phyloP scores from a whole-genome alignment of 1,140 invertebrate species.

The Pygmarrhopalites habei region DNA sequence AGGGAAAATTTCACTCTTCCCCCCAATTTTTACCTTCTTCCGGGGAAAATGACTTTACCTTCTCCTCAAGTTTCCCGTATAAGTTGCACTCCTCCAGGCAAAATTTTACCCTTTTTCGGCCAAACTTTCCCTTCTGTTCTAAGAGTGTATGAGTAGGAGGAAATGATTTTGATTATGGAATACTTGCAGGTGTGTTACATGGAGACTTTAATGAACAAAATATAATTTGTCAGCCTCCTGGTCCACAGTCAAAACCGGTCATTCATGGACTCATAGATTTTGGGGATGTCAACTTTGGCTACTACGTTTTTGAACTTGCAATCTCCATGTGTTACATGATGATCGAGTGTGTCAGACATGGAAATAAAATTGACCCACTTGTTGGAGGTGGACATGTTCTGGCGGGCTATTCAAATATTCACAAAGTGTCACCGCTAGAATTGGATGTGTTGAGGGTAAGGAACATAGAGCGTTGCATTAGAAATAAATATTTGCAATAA shows the following conservation, averaged over 20 bases:
- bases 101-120: too few relatives aligned
- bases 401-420: conserved; percentile 60
- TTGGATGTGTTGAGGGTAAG: conserved; percentile 57
- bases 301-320: conserved; percentile 73
- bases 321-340: conserved; percentile 73
- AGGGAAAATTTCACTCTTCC: too few relatives aligned
- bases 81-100: too few relatives aligned
- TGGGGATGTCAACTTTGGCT: conserved; percentile 65
- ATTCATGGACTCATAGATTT: conserved; percentile 70
- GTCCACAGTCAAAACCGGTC: conserved; percentile 44
- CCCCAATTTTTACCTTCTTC: too few relatives aligned
- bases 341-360: conserved; percentile 45
- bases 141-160: too few relatives aligned
- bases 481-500: too few relatives aligned
- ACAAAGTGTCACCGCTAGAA: conserved; percentile 55
- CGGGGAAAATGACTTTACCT: too few relatives aligned
- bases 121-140: too few relatives aligned
- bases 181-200: conserved; percentile 68
- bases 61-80: too few relatives aligned
- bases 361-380: conserved; percentile 49
- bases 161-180: too few relatives aligned
- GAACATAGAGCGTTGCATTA: too few relatives aligned
- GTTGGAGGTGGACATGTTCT: conserved; percentile 62
- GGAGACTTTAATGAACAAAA: conserved; percentile 88
- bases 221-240: conserved; percentile 47